A percentile compares a stretch with the other conserved stretches of the same genome.
These are phyloP conservation scores for Eremophila alpestris DNA, from an alignment of 2,797 vertebrate species.

Conservation along the genomic window DNA sequence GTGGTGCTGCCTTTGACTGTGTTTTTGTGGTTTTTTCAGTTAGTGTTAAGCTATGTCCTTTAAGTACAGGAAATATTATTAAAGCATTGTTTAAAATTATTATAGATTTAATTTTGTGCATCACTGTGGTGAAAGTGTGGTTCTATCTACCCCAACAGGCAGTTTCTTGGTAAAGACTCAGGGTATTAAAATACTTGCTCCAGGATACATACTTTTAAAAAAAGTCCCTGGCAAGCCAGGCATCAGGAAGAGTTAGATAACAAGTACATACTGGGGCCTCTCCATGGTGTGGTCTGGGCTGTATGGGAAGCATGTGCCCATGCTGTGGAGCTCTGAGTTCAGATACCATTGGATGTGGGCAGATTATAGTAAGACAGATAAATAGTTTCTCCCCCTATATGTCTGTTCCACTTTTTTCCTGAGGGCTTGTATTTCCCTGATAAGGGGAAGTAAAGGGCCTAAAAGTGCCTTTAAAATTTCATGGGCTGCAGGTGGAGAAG, in stretches of 20 bases:
- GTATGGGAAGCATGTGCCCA: neutral
- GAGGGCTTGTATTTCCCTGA: neutral
- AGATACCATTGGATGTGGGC: neutral
- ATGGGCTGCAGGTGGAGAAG: neutral
- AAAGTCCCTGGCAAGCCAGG: neutral
- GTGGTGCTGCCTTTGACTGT: neutral
- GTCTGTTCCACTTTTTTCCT: neutral
- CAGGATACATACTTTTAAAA: accelerated
- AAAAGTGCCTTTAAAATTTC: slow-evolving; percentile 36
- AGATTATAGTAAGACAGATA: neutral
- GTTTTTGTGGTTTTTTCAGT: neutral
- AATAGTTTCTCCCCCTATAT: neutral
- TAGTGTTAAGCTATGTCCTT: neutral
- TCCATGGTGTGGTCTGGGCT: neutral
- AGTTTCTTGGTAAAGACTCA: neutral
- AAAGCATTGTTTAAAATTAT: neutral
- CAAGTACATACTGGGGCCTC: neutral
- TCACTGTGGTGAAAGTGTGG: neutral
- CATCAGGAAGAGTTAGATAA: neutral
- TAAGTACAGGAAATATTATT: neutral
- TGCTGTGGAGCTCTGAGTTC: neutral
- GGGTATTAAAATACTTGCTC: neutral
- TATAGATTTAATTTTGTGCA: neutral
- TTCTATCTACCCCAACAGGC: neutral
- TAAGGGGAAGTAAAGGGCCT: neutral